These are phyloP conservation scores for Tyrannus savana DNA, from an alignment of 2,113 vertebrate genomes.

Conservation along the genomic window DNA sequence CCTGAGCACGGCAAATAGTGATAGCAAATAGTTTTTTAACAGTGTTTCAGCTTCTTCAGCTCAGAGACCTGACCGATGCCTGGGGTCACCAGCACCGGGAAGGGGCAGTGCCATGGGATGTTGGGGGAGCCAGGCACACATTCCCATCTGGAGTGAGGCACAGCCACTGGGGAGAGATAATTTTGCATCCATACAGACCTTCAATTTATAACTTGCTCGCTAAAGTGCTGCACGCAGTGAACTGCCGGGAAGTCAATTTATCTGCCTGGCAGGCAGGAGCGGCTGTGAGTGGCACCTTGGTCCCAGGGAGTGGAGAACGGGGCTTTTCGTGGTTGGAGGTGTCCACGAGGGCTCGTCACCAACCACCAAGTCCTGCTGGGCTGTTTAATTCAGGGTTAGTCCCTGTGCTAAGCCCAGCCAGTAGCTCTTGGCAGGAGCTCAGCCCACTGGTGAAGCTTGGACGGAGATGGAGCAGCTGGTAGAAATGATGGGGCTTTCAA, in stretches of 20 bases:
- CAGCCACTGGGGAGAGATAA: accelerated
- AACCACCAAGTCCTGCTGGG: background rate
- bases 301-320: accelerated
- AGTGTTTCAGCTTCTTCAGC: background rate
- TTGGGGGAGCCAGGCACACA: background rate
- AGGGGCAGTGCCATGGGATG: background rate
- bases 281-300: accelerated
- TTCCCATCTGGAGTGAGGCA: background rate
- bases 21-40: background rate
- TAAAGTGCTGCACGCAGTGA: background rate
- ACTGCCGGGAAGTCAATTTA: background rate
- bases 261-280: background rate
- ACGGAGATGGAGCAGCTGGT: background rate
- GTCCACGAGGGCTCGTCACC: background rate
- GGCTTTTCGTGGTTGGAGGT: background rate
- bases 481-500: accelerated
- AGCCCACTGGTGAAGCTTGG: accelerated
- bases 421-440: background rate
- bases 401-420: background rate
- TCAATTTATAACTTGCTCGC: background rate
- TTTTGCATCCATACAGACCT: background rate
- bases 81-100: background rate
- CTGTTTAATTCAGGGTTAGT: background rate
- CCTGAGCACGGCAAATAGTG: background rate
- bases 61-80: accelerated